Base-by-base conservation (phyloP, 2,797 vertebrate genomes). In the Champsocephalus esox region DNA sequence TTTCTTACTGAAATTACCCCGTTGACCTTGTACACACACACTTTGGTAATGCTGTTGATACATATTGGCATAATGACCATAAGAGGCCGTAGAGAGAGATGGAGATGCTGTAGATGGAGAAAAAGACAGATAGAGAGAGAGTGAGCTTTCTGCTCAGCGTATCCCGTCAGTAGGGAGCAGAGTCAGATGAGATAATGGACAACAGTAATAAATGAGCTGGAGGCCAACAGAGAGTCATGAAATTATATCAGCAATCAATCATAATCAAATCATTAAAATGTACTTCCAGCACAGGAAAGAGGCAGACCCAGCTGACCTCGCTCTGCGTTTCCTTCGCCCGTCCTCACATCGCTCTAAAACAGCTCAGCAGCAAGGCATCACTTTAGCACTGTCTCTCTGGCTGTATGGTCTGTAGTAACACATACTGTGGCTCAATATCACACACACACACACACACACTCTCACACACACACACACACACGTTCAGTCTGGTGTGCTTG, bases 171-270 rank as follows among this genome's bases (percentile, higher is more conserved):
- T 12, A 54, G 44, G 70, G 58, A 79, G 69, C 73, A 56, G 64
- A 80, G 62, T 70, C 65, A 62, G 61, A 88, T 92, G 87, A 62
- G 61, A 88, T 91, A 85, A 91, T 87, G 85, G 83, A 80, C 79
- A 87, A 75, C 75, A 52, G 80, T 88, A 91, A 91, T 92, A 89
- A 90, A 93, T 92, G 87, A 92, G 92, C 85, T 89, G 71, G 77
- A 86, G 88, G 80, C 90, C 90, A 88, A 87, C 73, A 79, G 82
- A 84, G 89, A 90, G 85, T 91, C 90, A 90, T 86, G 73, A 87
- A 93, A 91, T 93, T 89, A 91, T 78, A 92, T 92, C 88, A 91
- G 81, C 82, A 77, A 89, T 92, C 87, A 87, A 90, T 90, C 86
- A 85, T 91, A 92, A 90, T 93, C 87, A 85, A 90, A 92, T 92